Base-by-base conservation (phyloP, 2,113 vertebrate species). In the Chroicocephalus ridibundus region DNA sequence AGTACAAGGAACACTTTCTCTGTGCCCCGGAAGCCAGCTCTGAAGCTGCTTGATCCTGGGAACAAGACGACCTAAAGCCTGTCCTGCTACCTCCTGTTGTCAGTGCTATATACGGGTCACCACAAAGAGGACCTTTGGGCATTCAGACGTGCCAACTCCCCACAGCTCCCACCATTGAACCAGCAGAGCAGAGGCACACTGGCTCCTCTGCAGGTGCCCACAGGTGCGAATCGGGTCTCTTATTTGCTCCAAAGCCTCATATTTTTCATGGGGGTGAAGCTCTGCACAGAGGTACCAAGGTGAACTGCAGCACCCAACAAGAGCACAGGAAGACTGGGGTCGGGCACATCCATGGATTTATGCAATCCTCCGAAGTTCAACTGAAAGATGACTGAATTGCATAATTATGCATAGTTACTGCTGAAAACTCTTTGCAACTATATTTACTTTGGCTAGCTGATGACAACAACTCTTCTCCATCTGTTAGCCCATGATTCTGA, bases 401-500 rank as follows among this genome's bases (percentile, higher is more conserved):
- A 77, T 52, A 83, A 86, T 65, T 83, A 42, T 34, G 42, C 32
- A 29, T 6, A 49, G 11, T 49, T 88, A 62, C 10, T 94, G 76
- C 74, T 2, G 12, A 94, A 92, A 81, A 61, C 19, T 51, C 82
- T 46, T 55, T 34, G 82, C 40, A 75, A 19, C 18, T 76, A 1
- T 86, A 66, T 82, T 94, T 94, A 80, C 58, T 80, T 91, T 82
- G 81, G 78, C 75, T 85, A 79, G 54, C 13, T 82, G 81, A 72
- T 80, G 89, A 81, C 74, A 84, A 70, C 62, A 74, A 75, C 66
- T 82, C 70, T 70, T 79, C 42, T 69, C 83, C 90, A 94, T 89
- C 90, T 96, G 85, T 92, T 91, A 92, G 78, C 36, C 61, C n/a
- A 8, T 29, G 32, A n/a, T 69, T 79, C 75, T 80, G 69, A 90